Evolutionary conservation across 2,113 vertebrate species (phyloP).

Genomic region (Burhinus oedicnemus): DNA sequence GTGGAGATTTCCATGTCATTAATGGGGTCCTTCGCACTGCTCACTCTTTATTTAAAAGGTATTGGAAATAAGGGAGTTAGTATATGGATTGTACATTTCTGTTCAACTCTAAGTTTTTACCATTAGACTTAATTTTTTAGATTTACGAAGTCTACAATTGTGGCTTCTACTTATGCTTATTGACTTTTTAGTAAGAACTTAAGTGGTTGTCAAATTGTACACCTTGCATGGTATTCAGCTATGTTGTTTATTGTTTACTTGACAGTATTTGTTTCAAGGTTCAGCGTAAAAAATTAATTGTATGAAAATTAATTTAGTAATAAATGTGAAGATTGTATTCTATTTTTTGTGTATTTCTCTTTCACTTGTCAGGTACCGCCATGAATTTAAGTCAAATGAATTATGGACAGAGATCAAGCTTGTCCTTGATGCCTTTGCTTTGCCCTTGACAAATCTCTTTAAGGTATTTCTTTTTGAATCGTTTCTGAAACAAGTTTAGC

Average conservation of each 20-base stretch:
- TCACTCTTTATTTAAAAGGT: conserved; percentile 98
- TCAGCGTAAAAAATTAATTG: not conserved
- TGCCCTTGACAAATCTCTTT: conserved; percentile 94
- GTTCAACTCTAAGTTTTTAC: not conserved
- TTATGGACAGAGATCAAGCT: conserved; percentile 98
- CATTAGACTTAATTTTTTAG: not conserved
- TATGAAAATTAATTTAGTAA: not conserved
- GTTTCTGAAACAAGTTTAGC: not conserved
- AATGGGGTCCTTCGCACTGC: conserved; percentile 96
- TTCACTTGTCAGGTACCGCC: conserved; percentile 86
- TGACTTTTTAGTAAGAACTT: not conserved
- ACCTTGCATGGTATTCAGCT: not conserved
- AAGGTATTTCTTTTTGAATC: conserved; percentile 81
- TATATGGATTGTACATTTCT: not conserved
- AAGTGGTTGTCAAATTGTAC: not conserved
- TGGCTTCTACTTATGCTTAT: not conserved
- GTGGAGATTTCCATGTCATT: conserved; percentile 97
- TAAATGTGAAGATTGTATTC: not conserved
- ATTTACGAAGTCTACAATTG: not conserved
- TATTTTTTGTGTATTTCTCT: not conserved
- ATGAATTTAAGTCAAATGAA: conserved; percentile 98
- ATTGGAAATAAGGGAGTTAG: not conserved
- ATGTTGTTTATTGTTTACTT: not conserved
- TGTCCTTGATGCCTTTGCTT: conserved; percentile 94
- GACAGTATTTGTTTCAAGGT: not conserved